Evolutionary conservation across 2,888 invertebrate species (phyloP), one percentile per base, ranked within the genome.

Genomic region (Dicyrtomina minuta): DNA sequence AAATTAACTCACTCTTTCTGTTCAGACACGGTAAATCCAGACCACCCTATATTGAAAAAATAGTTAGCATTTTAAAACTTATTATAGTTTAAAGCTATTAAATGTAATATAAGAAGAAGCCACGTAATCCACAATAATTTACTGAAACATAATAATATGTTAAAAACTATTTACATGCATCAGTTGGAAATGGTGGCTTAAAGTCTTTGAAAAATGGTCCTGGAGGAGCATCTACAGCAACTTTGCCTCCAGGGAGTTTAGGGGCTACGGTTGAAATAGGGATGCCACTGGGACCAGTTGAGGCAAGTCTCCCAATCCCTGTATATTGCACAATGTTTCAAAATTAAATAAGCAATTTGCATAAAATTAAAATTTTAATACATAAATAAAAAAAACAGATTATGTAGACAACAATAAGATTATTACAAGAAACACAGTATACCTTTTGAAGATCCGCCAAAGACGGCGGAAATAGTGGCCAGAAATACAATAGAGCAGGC

Each of bases 151-250:
- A n/a, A n/a, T n/a, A n/a, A n/a, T n/a, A n/a, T 49, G 10, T 12
- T n/a, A 8, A n/a, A n/a, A 12, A 6, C 17, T n/a, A 49, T 4
- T 3, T 56, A 71, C 74, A 76, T 13, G 74, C 60, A 53, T 76
- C 73, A 44, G 76, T 76, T 15, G 74, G 74, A 46, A 70, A 74
- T 4, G 76, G 76, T 33, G 74, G 73, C 13, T 43, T 22, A 24
- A 76, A 72, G 55, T 70, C 74, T 43, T 71, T 56, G 51, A 76
- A 74, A 27, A 76, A 76, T 13, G 76, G 73, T 20, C 76, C 74
- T 1, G 76, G 76, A 15, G 72, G 71, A 15, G 70, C 72, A 56
- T 74, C 72, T 20, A 70, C 70, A 17, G 73, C 74, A 51, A 73
- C 69, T 5, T 20, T 43, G 1, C 76, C 76, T 15, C 76, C 76